These are phyloP conservation scores for Bovichtus variegatus DNA, from an alignment of 2,797 vertebrate genomes.

Conservation along the genomic window DNA sequence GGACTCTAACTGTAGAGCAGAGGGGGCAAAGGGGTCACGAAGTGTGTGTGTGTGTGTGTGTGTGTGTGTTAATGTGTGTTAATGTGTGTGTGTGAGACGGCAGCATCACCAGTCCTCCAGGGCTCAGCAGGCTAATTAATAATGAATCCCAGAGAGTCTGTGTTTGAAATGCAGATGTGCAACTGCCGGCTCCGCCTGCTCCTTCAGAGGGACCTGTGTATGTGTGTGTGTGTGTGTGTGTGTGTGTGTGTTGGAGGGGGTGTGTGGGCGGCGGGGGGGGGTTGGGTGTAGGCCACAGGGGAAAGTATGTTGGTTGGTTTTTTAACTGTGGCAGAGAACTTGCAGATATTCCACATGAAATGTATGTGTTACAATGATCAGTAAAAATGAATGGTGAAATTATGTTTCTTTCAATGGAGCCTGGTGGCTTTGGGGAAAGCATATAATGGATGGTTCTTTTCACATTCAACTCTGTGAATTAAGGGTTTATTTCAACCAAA, in stretches of 20 bases:
- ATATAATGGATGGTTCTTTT: neutral
- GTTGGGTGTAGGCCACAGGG: slow-evolving; percentile 37
- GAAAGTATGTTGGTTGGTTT: slow-evolving; percentile 62
- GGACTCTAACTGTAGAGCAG: slow-evolving; percentile 67
- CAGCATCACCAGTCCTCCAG: slow-evolving; percentile 94
- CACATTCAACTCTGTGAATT: neutral
- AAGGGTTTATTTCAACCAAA: neutral
- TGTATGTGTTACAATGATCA: neutral
- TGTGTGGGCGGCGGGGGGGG: slow-evolving; percentile 5
- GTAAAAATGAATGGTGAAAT: neutral
- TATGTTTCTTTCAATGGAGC: neutral
- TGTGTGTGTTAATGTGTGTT: slow-evolving; percentile 9
- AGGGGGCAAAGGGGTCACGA: slow-evolving; percentile 73
- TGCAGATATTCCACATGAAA: slow-evolving; percentile 51
- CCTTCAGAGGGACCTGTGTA: slow-evolving; percentile 88
- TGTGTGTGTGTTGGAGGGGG: slow-evolving; percentile 26
- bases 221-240: slow-evolving; percentile 34
- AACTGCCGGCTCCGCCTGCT: slow-evolving; percentile 93
- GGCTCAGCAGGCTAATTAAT: slow-evolving; percentile 99
- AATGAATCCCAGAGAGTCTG: slow-evolving; percentile 98
- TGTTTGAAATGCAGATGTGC: slow-evolving; percentile 99
- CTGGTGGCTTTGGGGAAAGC: neutral
- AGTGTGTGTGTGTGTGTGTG: slow-evolving; percentile 34
- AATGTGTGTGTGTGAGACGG: slow-evolving; percentile 40
- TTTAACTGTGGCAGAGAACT: slow-evolving; percentile 59